phyloP scores from a whole-genome alignment of 2,797 vertebrate genomes.

The Cyclopterus lumpus region DNA sequence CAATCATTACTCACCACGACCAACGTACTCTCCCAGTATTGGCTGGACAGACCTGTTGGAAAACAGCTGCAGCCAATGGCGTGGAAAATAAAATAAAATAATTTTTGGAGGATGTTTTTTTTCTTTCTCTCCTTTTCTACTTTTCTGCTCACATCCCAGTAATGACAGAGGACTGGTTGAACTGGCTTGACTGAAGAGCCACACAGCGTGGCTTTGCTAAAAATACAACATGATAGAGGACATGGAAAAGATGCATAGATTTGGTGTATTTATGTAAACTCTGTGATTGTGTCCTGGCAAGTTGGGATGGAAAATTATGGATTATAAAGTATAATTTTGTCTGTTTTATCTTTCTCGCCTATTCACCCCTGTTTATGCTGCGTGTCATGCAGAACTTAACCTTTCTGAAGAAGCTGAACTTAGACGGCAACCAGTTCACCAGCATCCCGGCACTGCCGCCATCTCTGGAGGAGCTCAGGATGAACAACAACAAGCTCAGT shows the following conservation, averaged over 20 bases:
- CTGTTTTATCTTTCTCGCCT: slow-evolving; percentile 34
- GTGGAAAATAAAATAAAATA: slow-evolving; percentile 62
- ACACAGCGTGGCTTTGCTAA: slow-evolving; percentile 61
- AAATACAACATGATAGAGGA: slow-evolving; percentile 66
- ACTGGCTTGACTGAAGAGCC: slow-evolving; percentile 56
- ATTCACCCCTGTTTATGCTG: slow-evolving; percentile 14
- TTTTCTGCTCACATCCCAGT: slow-evolving; percentile 54
- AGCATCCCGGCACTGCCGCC: slow-evolving; percentile 79
- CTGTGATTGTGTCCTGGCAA: slow-evolving; percentile 38
- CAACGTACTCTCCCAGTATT: slow-evolving; percentile 45
- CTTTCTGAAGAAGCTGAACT: slow-evolving; percentile 81
- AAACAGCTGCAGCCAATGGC: slow-evolving; percentile 66
- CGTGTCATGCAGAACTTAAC: slow-evolving; percentile 81
- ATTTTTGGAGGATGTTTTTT: slow-evolving; percentile 64
- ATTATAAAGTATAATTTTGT: slow-evolving; percentile 34
- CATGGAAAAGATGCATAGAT: slow-evolving; percentile 43
- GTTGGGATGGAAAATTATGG: slow-evolving; percentile 45
- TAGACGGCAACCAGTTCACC: slow-evolving; percentile 82
- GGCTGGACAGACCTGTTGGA: slow-evolving; percentile 49
- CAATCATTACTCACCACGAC: slow-evolving; percentile 56
- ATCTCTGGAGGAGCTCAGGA: slow-evolving; percentile 84
- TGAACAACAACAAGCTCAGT: slow-evolving; percentile 81
- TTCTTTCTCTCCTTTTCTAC: slow-evolving; percentile 29
- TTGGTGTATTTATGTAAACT: slow-evolving; percentile 56
- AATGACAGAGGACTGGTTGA: slow-evolving; percentile 76